Conservation (phyloP, 2,113 vertebrate genomes). For the Oxyura jamaicensis region DNA sequence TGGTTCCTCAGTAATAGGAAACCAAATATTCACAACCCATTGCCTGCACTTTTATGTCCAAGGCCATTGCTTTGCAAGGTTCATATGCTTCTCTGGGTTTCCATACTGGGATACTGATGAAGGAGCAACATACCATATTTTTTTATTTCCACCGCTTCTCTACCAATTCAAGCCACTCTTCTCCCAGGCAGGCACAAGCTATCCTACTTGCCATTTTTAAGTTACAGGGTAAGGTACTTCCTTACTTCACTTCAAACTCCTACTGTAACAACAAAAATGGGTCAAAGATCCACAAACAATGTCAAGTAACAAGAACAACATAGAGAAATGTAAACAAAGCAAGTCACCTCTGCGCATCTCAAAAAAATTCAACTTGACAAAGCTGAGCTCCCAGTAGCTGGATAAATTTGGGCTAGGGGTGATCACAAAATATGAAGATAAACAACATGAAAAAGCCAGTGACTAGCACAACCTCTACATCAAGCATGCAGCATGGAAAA, state of each 20-base stretch:
- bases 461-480: not conserved
- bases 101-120: too few relatives aligned
- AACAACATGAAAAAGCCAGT: not conserved
- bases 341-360: not conserved
- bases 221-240: not conserved
- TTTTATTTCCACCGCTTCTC: not conserved
- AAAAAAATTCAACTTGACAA: not conserved
- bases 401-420: not conserved
- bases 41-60: not conserved
- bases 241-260: not conserved
- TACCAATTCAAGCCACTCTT: not conserved
- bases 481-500: not conserved
- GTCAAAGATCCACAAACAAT: not conserved
- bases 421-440: not conserved
- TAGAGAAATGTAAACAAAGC: not conserved
- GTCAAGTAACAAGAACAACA: not conserved
- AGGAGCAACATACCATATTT: not conserved
- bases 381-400: not conserved
- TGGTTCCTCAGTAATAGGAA: not conserved
- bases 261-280: not conserved
- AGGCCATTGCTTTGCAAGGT: not conserved
- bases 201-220: not conserved
- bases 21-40: not conserved
- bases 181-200: not conserved
- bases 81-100: not conserved